A percentile compares a stretch with the other conserved stretches of the same genome.
These are phyloP conservation scores for Encarsia formosa DNA, from an alignment of 2,888 invertebrate species.

Conservation along the genomic window DNA sequence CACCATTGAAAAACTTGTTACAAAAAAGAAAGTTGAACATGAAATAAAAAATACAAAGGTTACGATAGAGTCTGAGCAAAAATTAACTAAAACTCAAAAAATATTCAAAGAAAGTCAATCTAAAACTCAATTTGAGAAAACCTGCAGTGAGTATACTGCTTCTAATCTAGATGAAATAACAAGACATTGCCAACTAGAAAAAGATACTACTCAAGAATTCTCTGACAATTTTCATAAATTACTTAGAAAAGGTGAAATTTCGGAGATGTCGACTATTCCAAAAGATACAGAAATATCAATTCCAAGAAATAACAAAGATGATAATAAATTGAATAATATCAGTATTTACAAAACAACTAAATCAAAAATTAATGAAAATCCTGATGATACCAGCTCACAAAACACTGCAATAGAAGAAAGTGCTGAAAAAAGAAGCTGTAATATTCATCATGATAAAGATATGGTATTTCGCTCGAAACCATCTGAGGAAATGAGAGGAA, in stretches of 20 bases:
- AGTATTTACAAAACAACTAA: neutral
- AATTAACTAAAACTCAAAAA: too few species aligned
- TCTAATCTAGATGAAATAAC: too few species aligned
- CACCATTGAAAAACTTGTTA: slow-evolving; percentile 3
- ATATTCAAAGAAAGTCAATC: too few species aligned
- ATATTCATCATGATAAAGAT: too few species aligned
- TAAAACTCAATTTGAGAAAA: too few species aligned
- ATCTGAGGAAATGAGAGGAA: too few species aligned
- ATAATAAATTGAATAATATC: neutral
- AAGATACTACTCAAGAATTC: slow-evolving; percentile 58
- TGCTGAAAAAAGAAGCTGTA: too few species aligned
- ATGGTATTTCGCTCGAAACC: too few species aligned
- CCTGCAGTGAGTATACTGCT: too few species aligned
- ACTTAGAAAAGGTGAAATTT: slow-evolving; percentile 55
- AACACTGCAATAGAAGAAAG: too few species aligned
- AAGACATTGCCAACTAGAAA: slow-evolving; percentile 50
- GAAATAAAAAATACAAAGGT: slow-evolving; percentile 15
- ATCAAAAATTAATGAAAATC: neutral
- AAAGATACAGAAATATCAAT: slow-evolving; percentile 32
- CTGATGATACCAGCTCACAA: too few species aligned
- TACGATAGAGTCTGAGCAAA: slow-evolving; percentile 39
- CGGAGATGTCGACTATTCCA: slow-evolving; percentile 45
- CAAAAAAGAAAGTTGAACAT: slow-evolving; percentile 6
- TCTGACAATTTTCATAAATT: slow-evolving; percentile 59
- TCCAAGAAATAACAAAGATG: neutral